Percentiles rank a stretch among this genome's conserved stretches.
These are phyloP conservation scores for Coracopsis vasa DNA, from an alignment of 2,113 vertebrate genomes.

Conservation along the genomic window DNA sequence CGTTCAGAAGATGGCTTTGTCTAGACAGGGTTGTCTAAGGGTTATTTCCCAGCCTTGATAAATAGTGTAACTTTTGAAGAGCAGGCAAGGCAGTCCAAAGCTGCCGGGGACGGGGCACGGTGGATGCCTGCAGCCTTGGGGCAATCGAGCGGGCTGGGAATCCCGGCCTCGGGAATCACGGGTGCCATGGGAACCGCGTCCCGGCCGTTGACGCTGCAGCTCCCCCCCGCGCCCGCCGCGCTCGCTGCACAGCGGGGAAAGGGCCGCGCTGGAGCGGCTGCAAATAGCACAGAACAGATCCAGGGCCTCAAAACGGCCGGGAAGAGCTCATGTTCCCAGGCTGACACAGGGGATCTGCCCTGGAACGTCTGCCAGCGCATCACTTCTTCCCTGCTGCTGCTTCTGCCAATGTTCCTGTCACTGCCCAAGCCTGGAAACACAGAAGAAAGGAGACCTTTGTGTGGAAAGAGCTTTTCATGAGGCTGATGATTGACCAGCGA, in stretches of 20 bases:
- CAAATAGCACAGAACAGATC: accelerated
- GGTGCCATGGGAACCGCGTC: neutral
- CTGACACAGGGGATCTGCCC: neutral
- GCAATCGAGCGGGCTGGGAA: neutral
- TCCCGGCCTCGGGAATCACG: neutral
- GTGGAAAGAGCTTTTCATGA: neutral
- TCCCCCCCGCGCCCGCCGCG: neutral
- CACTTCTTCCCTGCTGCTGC: neutral
- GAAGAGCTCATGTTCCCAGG: accelerated
- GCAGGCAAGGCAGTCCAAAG: neutral
- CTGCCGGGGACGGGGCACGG: neutral
- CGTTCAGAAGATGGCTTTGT: neutral
- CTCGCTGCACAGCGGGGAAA: accelerated
- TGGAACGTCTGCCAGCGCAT: neutral
- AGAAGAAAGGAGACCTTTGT: neutral
- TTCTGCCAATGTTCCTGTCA: neutral
- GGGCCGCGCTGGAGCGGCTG: accelerated
- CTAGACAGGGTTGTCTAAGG: neutral
- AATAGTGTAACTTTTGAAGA: neutral
- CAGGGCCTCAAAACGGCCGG: accelerated
- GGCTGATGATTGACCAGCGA: neutral
- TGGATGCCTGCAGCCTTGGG: neutral
- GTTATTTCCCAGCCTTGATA: neutral
- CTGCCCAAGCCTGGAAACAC: neutral
- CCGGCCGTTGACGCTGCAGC: neutral